Evolutionary conservation across 2,797 vertebrate species (phyloP), one percentile per base, ranked within the genome.

Genomic region (Sebastes variabilis): DNA sequence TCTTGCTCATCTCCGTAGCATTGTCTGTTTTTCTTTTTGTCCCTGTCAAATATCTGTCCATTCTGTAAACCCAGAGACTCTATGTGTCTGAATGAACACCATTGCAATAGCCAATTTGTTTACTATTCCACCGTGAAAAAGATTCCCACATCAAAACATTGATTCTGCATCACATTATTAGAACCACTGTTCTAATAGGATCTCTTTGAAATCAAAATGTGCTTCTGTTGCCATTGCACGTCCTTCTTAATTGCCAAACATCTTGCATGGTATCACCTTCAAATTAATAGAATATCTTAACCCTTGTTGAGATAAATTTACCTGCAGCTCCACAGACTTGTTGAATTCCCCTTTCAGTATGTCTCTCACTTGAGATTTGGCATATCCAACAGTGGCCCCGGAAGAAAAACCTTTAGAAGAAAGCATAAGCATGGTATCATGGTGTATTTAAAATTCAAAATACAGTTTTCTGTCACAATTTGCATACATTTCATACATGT

Each of bases 271-370:
- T 56, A 68, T 64, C 27, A 71, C 24, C 3, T 59, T 18, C 11
- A 54, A 71, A 64, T n/a, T 0, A 16, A 58, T 25, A 20, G 10
- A 22, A 68, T 16, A 22, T 14, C 6, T 68, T 34, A 22, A 14
- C 6, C 13, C 8, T 29, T 55, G 9, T 11, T 52, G 20, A 62
- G 34, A 72, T 72, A 12, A 24, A 66, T 27, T 59, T 91, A 99
- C 98, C 97, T 99, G 97, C 54, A 99, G 92, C 86, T 99, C 98
- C 81, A 99, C 94, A 0, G 96, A 95, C 59, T 96, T 96, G 91
- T 96, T 98, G 93, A 98, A 99, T 83, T 97, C 96, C 22, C 54
- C 87, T 91, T 96, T 97, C 87, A 99, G 90, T 82, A 98, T 95
- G 85, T 97, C 96, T 89, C 95, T 96, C 86, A 99, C 94, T 92